Base-by-base conservation (phyloP, 2,797 vertebrate species). In the Tarsius wallacei region DNA sequence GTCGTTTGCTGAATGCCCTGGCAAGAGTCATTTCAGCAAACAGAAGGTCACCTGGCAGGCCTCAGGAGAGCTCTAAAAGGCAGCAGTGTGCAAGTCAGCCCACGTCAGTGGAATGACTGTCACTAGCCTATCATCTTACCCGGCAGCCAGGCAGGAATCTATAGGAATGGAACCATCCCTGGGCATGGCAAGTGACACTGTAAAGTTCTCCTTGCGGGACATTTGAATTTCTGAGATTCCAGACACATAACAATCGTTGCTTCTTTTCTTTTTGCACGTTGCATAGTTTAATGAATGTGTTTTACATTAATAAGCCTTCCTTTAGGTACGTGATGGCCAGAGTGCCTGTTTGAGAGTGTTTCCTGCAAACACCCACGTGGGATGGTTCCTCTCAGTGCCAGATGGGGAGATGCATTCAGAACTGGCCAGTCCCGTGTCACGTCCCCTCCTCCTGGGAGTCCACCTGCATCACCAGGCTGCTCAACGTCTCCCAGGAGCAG, bases 71-170 rank as follows among this genome's bases (percentile, higher is more conserved):
- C 15, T 80, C 64, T 42, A 9, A 53, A 22, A 57, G 49, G 64
- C 2, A 63, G 71, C 51, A 81, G 36, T 63, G 59, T 0, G 13
- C 8, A 63, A 36, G 24, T 59, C 74, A 68, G 33, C 14, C 61
- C 3, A 0, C 0, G 0, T 5, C 1, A 0, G 15, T 31, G 19
- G 7, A 31, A 14, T 22, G 49, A 57, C 26, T 28, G 53, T 15
- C 57, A 64, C 68, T 42, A 5, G 6, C 2, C 36, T 31, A 10
- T 57, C 1, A 0, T 4, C 17, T 42, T 53, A 26, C 19, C 59
- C 63, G 22, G 19, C 49, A 90, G 57, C 5, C 87, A 78, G 80
- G 47, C 71, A 31, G 84, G 61, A 77, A 78, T 55, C 53, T 33
- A 15, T 3, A 13, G 70, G 47, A 85, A 36, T 4, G 19, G 61